Evolutionary conservation across 2,797 vertebrate genomes (phyloP).

Genomic region (Chaunax sp.): DNA sequence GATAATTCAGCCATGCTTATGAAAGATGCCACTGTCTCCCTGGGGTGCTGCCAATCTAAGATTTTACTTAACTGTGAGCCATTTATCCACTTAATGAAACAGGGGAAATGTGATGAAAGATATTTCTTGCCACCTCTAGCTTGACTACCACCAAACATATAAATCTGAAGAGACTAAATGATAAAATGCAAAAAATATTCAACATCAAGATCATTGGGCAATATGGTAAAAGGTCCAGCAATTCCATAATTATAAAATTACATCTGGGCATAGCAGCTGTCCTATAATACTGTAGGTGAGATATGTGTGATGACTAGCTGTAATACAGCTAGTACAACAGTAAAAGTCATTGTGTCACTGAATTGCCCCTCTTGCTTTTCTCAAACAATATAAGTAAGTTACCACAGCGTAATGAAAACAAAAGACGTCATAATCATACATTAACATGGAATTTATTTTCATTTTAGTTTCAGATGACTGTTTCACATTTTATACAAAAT

Average conservation of each 20-base stretch:
- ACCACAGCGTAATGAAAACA: neutral
- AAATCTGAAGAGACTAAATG: neutral
- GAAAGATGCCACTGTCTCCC: neutral
- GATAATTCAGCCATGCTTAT: neutral
- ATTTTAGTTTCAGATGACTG: conserved; percentile 81
- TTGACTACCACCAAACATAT: neutral
- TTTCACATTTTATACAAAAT: conserved; percentile 88
- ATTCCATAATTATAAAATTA: neutral
- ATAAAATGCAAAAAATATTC: too few species aligned
- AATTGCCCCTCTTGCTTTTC: too few species aligned
- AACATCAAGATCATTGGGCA: neutral
- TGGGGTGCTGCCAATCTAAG: neutral
- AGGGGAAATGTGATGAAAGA: neutral
- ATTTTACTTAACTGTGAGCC: neutral
- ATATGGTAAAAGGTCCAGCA: neutral
- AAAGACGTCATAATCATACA: conserved; percentile 55
- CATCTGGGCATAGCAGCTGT: too few species aligned
- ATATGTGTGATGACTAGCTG: too few species aligned
- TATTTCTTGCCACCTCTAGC: too few species aligned
- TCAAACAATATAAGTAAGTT: too few species aligned
- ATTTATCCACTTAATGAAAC: neutral
- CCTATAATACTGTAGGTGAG: too few species aligned
- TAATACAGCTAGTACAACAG: too few species aligned
- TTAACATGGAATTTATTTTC: conserved; percentile 81
- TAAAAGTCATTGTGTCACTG: too few species aligned